Evolutionary conservation across 2,113 vertebrate genomes (phyloP), one percentile per base, ranked within the genome.

Genomic region (Urocynchramus pylzowi): DNA sequence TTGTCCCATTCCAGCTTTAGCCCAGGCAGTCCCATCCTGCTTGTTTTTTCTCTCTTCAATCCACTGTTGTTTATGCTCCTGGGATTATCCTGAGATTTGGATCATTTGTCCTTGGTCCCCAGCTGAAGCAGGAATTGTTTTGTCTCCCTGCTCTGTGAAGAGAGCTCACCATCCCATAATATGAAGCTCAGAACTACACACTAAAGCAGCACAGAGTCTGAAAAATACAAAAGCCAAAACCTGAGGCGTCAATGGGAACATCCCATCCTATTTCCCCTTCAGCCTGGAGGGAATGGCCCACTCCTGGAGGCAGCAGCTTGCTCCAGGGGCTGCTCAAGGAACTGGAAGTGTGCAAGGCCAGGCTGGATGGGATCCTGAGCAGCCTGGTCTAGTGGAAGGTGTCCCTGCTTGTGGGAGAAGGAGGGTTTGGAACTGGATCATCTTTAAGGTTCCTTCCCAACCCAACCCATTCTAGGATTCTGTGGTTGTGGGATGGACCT

Each of bases 201-300:
- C 33, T 57, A n/a, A n/a, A n/a, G 22, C 13, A 59, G 56, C n/a
- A 35, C 56, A 59, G 56, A 59, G 10, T 35, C 10, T 59, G n/a
- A 59, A 57, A 57, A 35, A 35, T 17, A 35, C 2, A 59, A 35
- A 11, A 59, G n/a, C 22, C 4, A 5, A 59, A 17, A 17, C n/a
- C n/a, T 37, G 57, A 59, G 23, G 57, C n/a, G 12, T 37, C n/a
- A 17, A 2, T 59, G 20, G 71, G n/a, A 67, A 4, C 4, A 22
- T 61, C 44, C 31, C 24, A 23, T 30, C 44, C 65, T 23, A 0
- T 26, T n/a, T 12, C 33, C 31, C 0, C 0, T 6, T 8, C 41
- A 33, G 4, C 20, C 61, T 22, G 37, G n/a, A 60, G 67, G 27
- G 67, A 76, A 39, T 0, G 0, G 22, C 27, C 24, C 0, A 0